These are phyloP conservation scores for Paguma larvata DNA, from an alignment of 2,797 vertebrate species.

Conservation along the genomic window DNA sequence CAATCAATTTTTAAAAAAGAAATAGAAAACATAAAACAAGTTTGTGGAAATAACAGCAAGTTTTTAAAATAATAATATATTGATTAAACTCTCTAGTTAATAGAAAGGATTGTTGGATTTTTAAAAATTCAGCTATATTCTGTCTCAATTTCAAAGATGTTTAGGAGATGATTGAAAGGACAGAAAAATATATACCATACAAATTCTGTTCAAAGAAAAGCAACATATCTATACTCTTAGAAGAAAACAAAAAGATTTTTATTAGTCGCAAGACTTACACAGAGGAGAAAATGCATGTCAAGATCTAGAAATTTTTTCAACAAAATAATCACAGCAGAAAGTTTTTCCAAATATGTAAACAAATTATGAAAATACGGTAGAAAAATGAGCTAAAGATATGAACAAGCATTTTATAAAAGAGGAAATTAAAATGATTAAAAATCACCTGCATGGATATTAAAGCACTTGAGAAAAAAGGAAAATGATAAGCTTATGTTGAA, in stretches of 20 bases:
- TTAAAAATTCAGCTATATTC: background rate
- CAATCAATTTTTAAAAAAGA: background rate
- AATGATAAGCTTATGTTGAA: background rate
- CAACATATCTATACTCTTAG: background rate
- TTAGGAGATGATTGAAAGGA: background rate
- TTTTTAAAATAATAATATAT: background rate
- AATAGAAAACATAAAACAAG: background rate
- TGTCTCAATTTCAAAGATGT: background rate
- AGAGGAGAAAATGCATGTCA: background rate
- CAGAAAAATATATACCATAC: background rate
- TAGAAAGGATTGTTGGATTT: background rate
- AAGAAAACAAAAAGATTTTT: background rate
- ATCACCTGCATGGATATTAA: background rate
- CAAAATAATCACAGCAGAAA: background rate
- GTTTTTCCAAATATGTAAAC: background rate
- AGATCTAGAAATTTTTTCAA: background rate
- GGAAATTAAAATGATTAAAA: background rate
- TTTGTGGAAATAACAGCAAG: background rate
- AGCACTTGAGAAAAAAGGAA: background rate
- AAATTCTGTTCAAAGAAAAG: background rate
- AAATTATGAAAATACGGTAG: background rate
- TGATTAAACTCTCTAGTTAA: background rate
- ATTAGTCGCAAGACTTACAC: background rate
- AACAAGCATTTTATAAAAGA: background rate
- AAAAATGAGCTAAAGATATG: background rate